phyloP scores from a whole-genome alignment of 2,888 invertebrate genomes.

The Melieria crassipennis region DNA sequence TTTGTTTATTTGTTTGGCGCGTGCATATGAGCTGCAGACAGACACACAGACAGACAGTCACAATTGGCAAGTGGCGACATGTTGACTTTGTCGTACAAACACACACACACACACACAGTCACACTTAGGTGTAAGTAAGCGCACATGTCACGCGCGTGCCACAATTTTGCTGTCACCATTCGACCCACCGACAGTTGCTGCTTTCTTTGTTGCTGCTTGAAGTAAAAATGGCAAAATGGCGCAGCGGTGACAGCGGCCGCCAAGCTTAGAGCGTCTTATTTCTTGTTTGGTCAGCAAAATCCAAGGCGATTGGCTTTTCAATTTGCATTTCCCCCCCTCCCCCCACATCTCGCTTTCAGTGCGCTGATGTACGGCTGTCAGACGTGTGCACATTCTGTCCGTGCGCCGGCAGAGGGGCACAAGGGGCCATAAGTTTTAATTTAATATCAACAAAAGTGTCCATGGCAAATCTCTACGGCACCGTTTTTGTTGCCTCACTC shows the following conservation, averaged over 20 bases:
- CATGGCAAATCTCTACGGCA: constrained; percentile 1
- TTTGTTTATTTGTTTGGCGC: constrained; percentile 33
- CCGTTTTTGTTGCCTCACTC: neutral
- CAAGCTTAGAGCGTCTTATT: too few relatives aligned
- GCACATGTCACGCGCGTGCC: too few relatives aligned
- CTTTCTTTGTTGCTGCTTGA: too few relatives aligned
- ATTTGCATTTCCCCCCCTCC: too few relatives aligned
- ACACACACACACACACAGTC: neutral
- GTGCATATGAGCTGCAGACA: constrained; percentile 1
- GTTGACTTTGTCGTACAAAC: neutral
- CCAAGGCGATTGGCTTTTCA: too few relatives aligned
- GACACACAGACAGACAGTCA: neutral
- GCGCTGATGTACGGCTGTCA: constrained; percentile 25
- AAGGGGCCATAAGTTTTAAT: neutral
- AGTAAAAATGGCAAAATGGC: too few relatives aligned
- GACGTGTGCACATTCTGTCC: constrained; percentile 19
- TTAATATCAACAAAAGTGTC: constrained; percentile 1
- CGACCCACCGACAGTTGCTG: too few relatives aligned
- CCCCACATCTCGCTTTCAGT: neutral
- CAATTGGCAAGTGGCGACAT: neutral
- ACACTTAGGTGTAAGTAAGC: too few relatives aligned
- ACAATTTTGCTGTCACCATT: too few relatives aligned
- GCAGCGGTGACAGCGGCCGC: too few relatives aligned
- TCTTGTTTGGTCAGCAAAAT: too few relatives aligned
- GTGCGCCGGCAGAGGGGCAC: neutral